Evolutionary conservation across 2,113 vertebrate genomes (phyloP).

Genomic region (Callipepla squamata): DNA sequence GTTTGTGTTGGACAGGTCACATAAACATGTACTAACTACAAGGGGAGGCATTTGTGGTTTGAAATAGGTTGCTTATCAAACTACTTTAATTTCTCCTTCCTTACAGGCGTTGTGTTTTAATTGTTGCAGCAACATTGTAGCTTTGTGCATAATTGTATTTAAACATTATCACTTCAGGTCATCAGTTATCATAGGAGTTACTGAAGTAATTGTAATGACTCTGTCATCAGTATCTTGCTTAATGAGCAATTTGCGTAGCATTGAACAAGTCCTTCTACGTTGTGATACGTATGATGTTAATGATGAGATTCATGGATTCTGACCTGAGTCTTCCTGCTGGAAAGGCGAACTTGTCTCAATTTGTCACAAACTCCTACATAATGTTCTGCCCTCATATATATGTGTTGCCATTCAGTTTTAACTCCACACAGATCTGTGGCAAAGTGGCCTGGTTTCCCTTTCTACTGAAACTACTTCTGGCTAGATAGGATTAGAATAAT

Average conservation of each 20-base stretch:
- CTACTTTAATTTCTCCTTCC: slow-evolving; percentile 63
- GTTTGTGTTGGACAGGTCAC: background rate
- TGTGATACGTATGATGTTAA: background rate
- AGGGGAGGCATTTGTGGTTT: slow-evolving; percentile 8
- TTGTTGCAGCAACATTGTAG: background rate
- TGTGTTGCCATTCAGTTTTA: background rate
- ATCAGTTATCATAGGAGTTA: background rate
- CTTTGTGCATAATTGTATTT: background rate
- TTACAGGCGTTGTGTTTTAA: slow-evolving; percentile 70
- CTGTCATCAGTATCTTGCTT: background rate
- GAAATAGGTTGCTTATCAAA: background rate
- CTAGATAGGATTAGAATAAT: background rate
- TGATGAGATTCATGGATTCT: background rate
- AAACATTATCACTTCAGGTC: background rate
- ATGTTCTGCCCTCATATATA: background rate
- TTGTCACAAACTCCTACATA: background rate
- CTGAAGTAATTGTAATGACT: background rate
- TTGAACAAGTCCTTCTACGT: background rate
- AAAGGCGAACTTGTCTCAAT: background rate
- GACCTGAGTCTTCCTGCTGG: background rate
- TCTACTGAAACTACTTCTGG: background rate
- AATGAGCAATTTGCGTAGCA: background rate
- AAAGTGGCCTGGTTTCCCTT: slow-evolving; percentile 32
- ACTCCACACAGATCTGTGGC: background rate
- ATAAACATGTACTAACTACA: background rate